phyloP scores from a whole-genome alignment of 1,140 invertebrate genomes.

The Teleogryllus occipitalis region DNA sequence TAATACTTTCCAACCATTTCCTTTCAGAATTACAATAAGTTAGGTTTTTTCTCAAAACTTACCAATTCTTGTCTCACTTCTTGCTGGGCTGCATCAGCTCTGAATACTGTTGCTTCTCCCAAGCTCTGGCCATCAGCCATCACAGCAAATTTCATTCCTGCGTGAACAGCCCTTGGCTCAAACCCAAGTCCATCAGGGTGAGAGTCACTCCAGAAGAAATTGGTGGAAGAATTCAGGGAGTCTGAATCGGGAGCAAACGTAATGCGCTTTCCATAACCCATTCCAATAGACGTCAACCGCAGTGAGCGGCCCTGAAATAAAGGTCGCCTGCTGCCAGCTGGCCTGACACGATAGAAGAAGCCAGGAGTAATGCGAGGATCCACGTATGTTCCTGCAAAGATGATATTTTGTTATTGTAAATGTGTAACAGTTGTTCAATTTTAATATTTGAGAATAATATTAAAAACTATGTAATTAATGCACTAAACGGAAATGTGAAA shows the following conservation, averaged over 20 bases:
- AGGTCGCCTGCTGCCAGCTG: slow-evolving; percentile 46
- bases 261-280: slow-evolving; percentile 67
- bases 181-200: slow-evolving; percentile 63
- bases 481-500: too few species aligned
- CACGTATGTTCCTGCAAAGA: slow-evolving; percentile 55
- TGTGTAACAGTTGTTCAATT: too few species aligned
- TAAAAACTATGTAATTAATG: too few species aligned
- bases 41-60: not conserved
- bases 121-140: slow-evolving; percentile 45
- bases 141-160: slow-evolving; percentile 55
- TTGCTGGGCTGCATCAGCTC: slow-evolving; percentile 51
- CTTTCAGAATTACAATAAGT: too few species aligned
- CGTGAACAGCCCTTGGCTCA: slow-evolving; percentile 52
- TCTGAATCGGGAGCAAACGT: slow-evolving; percentile 56
- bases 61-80: slow-evolving; percentile 52
- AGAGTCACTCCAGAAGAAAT: slow-evolving; percentile 72
- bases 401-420: not conserved
- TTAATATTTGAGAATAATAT: too few species aligned
- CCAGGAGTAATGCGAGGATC: slow-evolving; percentile 64
- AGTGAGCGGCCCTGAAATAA: slow-evolving; percentile 56
- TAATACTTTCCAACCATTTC: too few species aligned
- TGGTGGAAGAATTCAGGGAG: slow-evolving; percentile 52
- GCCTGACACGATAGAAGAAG: slow-evolving; percentile 61
- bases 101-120: slow-evolving; percentile 53
- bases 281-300: slow-evolving; percentile 54